Evolutionary conservation across 2,797 vertebrate species (phyloP).

Genomic region (Loris lydekkerianus): DNA sequence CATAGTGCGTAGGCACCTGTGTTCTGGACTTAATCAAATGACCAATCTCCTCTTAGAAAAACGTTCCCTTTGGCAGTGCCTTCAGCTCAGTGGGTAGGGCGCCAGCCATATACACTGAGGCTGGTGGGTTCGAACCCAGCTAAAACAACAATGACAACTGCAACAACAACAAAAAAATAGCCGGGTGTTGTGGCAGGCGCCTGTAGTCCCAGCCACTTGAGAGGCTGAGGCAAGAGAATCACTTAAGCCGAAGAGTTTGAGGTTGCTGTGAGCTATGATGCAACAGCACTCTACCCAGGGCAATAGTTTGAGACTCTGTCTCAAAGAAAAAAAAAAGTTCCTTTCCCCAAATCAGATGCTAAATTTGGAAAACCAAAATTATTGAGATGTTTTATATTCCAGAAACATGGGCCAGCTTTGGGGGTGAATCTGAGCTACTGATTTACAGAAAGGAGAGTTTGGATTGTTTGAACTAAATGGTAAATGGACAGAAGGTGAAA

Average conservation of each 20-base stretch:
- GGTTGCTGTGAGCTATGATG: too few relatives aligned
- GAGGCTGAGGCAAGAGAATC: too few relatives aligned
- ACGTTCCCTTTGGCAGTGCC: background rate
- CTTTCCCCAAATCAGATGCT: background rate
- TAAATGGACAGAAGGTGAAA: background rate
- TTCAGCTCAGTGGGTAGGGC: too few relatives aligned
- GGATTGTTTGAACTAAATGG: background rate
- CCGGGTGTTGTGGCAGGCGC: too few relatives aligned
- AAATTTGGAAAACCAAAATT: background rate
- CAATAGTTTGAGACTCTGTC: too few relatives aligned
- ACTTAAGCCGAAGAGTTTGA: too few relatives aligned
- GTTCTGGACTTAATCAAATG: background rate
- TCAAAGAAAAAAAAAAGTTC: background rate
- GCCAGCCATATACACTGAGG: too few relatives aligned
- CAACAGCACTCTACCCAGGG: too few relatives aligned
- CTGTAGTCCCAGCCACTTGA: too few relatives aligned
- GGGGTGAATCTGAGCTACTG: background rate
- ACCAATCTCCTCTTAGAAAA: background rate
- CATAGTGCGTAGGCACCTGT: background rate
- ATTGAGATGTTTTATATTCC: background rate
- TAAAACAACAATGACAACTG: too few relatives aligned
- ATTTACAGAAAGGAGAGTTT: background rate
- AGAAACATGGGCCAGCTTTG: background rate
- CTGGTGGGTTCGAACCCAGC: too few relatives aligned
- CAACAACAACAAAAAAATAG: too few relatives aligned